Percentiles rank a stretch among this genome's conserved stretches.
Conservation (phyloP, 2,888 invertebrate species). For the Agonopterix heracliana region DNA sequence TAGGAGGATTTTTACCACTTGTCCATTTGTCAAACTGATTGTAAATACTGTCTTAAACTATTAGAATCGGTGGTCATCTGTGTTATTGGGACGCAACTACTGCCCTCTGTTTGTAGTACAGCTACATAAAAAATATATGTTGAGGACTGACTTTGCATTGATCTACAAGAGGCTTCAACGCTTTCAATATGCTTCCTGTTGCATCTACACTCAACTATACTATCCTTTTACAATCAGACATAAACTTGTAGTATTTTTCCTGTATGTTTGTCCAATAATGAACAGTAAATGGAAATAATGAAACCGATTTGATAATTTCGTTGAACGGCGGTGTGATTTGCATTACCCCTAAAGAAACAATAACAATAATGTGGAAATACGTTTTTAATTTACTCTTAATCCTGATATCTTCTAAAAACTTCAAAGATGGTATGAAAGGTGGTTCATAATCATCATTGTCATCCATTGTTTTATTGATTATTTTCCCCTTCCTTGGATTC, state of each 20-base stretch:
- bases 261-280: neutral
- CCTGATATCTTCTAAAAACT: too few relatives aligned
- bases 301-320: neutral
- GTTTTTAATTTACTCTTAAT: too few relatives aligned
- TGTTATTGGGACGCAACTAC: neutral
- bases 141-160: neutral
- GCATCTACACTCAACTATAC: neutral
- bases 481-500: too few relatives aligned
- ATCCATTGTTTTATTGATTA: too few relatives aligned
- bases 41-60: neutral
- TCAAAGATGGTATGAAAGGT: too few relatives aligned
- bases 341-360: too few relatives aligned
- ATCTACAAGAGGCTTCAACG: neutral
- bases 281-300: neutral
- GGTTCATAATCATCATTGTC: too few relatives aligned
- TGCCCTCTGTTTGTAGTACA: neutral
- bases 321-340: too few relatives aligned
- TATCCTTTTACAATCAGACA: neutral
- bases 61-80: neutral
- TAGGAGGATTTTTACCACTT: neutral
- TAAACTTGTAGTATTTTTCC: neutral
- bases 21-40: neutral
- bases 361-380: too few relatives aligned
- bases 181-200: neutral
- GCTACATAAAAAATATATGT: neutral